Evolutionary conservation across 2,888 invertebrate genomes (phyloP).

Genomic region (Meliscaeva auricollis): DNA sequence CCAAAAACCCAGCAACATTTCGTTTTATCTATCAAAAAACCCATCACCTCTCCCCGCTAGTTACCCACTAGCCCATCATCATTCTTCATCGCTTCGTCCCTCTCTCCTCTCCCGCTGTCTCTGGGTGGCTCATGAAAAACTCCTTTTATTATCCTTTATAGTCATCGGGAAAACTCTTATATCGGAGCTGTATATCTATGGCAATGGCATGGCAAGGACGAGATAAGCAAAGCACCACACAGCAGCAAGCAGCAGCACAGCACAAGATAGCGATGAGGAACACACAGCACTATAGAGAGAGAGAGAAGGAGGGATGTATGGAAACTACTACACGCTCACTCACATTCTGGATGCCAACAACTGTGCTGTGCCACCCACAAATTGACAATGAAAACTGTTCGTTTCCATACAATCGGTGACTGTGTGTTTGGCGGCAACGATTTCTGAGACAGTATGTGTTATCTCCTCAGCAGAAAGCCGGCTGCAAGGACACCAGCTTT

Average conservation of each 20-base stretch:
- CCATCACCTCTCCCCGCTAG: conserved; percentile 41
- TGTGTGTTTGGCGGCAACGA: conserved; percentile 16
- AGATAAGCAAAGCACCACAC: conserved; percentile 75
- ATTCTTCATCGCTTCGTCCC: conserved; percentile 67
- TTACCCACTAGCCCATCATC: conserved; percentile 62
- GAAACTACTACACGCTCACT: conserved; percentile 29
- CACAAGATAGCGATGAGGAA: conserved; percentile 45
- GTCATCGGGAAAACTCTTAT: conserved; percentile 76
- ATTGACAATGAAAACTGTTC: conserved; percentile 70
- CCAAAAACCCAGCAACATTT: conserved; percentile 76
- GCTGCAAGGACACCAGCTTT: conserved; percentile 63
- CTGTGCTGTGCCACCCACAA: conserved; percentile 35
- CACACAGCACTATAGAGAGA: conserved; percentile 5
- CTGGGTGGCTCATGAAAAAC: conserved; percentile 74
- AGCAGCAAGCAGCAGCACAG: conserved; percentile 55
- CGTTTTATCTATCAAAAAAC: conserved; percentile 75
- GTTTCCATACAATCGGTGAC: conserved; percentile 5
- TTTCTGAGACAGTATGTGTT: conserved; percentile 41
- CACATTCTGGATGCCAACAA: conserved; percentile 3
- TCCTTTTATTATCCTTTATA: conserved; percentile 77
- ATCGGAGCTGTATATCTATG: conserved; percentile 76
- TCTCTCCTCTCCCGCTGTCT: neutral
- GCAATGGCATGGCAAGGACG: conserved; percentile 76
- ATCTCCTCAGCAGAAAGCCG: conserved; percentile 68
- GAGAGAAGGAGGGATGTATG: conserved; percentile 14